Conservation (phyloP, 2,888 invertebrate genomes). For the Hyles lineata region DNA sequence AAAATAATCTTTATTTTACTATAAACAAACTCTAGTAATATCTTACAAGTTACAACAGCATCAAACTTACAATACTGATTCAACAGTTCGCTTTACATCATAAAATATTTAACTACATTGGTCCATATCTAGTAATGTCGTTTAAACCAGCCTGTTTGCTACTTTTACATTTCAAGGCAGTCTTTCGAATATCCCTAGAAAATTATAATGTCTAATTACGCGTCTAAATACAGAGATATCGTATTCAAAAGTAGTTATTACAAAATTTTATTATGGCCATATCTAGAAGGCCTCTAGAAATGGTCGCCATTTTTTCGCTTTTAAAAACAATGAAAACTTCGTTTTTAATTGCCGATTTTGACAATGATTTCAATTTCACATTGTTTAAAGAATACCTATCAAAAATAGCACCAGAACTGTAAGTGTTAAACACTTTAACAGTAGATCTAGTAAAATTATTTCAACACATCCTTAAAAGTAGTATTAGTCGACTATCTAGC, state of each 20-base stretch:
- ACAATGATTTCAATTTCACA: no score
- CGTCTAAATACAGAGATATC: background rate
- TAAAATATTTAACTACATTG: constrained; percentile 23
- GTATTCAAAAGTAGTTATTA: background rate
- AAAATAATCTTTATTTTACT: constrained; percentile 17
- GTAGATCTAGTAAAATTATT: background rate
- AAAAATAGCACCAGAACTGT: constrained; percentile 20
- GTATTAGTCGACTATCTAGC: background rate
- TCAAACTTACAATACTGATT: constrained; percentile 40
- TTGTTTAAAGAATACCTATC: background rate
- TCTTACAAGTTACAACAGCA: constrained; percentile 27
- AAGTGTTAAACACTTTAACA: constrained; percentile 2
- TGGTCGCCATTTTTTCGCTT: no score
- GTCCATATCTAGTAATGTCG: constrained; percentile 17
- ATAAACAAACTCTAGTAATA: constrained; percentile 6
- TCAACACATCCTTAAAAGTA: background rate
- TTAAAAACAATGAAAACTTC: no score
- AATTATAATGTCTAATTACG: background rate
- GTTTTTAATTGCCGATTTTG: background rate
- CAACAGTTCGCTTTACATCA: constrained; percentile 33
- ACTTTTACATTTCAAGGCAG: constrained; percentile 20
- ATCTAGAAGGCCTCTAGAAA: no score
- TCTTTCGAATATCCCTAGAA: background rate
- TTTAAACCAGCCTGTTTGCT: constrained; percentile 12
- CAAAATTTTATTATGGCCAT: background rate